phyloP scores from a whole-genome alignment of 2,797 vertebrate genomes.

The Tragelaphus oryx region DNA sequence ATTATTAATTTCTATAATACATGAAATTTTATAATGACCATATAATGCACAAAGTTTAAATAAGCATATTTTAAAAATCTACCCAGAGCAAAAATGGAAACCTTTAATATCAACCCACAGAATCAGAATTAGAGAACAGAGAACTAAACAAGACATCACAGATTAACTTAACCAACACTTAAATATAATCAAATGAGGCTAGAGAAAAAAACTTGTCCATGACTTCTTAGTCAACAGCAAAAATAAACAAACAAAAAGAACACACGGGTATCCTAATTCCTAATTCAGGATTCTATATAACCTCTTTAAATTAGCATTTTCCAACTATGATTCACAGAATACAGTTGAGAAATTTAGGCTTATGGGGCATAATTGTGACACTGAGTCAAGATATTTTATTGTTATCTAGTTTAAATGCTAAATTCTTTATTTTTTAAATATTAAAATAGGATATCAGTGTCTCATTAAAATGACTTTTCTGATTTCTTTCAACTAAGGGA shows the following conservation, averaged over 20 bases:
- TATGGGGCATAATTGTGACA: background rate
- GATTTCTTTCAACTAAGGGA: conserved; percentile 39
- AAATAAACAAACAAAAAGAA: conserved; percentile 24
- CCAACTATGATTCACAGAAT: background rate
- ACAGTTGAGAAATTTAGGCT: background rate
- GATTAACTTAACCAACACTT: background rate
- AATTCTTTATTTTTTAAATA: background rate
- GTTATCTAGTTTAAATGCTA: background rate
- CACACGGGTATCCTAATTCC: conserved; percentile 43
- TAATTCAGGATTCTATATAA: background rate
- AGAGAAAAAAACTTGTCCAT: background rate
- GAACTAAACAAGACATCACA: background rate
- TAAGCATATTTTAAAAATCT: background rate
- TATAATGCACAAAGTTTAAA: conserved; percentile 6
- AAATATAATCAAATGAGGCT: background rate
- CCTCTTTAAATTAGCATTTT: background rate
- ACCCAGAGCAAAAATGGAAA: conserved; percentile 22
- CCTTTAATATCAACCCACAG: background rate
- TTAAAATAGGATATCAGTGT: background rate
- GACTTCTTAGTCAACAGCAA: conserved; percentile 8
- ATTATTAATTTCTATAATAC: background rate
- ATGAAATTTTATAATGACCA: background rate
- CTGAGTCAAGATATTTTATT: background rate
- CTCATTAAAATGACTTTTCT: conserved; percentile 19
- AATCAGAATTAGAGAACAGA: conserved; percentile 1